phyloP scores from a whole-genome alignment of 2,888 invertebrate genomes.

The Thelaira solivaga region DNA sequence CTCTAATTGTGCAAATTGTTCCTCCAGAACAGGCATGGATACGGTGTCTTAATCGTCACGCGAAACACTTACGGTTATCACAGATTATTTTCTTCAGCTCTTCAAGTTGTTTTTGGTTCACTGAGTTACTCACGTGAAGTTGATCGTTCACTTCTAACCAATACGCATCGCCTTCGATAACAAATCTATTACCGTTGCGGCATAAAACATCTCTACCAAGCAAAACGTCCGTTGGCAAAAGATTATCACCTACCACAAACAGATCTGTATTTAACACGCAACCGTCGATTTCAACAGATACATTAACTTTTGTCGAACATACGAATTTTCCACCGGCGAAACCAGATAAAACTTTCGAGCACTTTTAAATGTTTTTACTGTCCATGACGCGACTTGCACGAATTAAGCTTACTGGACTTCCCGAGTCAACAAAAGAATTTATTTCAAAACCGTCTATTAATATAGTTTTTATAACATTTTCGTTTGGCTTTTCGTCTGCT shows the following conservation, averaged over 20 bases:
- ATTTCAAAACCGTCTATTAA: background rate
- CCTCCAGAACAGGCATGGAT: slow-evolving; percentile 57
- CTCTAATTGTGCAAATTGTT: slow-evolving; percentile 57
- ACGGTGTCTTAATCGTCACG: slow-evolving; percentile 53
- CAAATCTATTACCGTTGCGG: background rate
- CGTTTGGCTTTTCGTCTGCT: no score
- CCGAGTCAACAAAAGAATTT: slow-evolving; percentile 14
- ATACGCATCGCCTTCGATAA: background rate
- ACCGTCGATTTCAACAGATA: background rate
- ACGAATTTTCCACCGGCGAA: background rate
- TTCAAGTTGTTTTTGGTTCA: slow-evolving; percentile 59
- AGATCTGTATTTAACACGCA: background rate
- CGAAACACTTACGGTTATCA: slow-evolving; percentile 50
- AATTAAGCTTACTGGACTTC: slow-evolving; percentile 10
- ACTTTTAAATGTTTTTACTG: background rate
- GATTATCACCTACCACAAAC: background rate
- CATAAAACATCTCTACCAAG: background rate
- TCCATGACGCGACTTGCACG: no score
- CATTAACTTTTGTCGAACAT: background rate
- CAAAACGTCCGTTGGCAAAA: background rate
- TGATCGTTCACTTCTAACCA: slow-evolving; percentile 9
- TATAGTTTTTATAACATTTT: background rate
- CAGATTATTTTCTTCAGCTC: slow-evolving; percentile 58
- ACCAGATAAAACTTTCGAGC: background rate
- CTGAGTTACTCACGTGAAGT: slow-evolving; percentile 53